These are phyloP conservation scores for Nyctalus aviator DNA, from an alignment of 2,797 vertebrate genomes.

Conservation along the genomic window DNA sequence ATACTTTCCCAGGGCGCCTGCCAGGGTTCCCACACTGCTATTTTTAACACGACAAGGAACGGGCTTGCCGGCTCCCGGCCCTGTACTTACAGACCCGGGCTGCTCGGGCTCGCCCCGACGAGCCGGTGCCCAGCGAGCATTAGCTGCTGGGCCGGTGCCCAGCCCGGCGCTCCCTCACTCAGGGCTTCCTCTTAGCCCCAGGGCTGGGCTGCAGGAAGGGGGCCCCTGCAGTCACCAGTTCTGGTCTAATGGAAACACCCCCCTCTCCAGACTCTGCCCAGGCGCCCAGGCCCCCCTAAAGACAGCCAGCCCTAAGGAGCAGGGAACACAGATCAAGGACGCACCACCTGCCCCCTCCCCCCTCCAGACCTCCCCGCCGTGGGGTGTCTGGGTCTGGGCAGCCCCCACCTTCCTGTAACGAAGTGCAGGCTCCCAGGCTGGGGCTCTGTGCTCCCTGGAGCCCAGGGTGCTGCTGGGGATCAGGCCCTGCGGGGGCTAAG, in stretches of 20 bases:
- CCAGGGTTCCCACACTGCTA: conserved; percentile 79
- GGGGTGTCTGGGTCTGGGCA: not conserved
- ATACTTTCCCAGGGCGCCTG: conserved; percentile 68
- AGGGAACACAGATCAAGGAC: fast-evolving
- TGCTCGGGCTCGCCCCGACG: conserved; percentile 78
- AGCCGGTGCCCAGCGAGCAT: not conserved
- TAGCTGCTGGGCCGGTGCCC: not conserved
- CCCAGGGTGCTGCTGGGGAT: not conserved
- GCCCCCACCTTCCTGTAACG: not conserved
- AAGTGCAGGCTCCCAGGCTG: not conserved
- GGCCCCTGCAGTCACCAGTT: not conserved
- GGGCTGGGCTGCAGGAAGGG: not conserved
- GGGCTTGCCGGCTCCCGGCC: conserved; percentile 53
- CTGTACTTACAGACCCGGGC: conserved; percentile 36
- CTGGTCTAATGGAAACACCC: not conserved
- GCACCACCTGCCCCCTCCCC: fast-evolving
- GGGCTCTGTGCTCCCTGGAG: not conserved
- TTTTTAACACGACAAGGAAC: conserved; percentile 79
- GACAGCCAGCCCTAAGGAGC: not conserved
- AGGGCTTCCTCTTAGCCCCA: not conserved
- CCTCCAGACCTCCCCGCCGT: fast-evolving
- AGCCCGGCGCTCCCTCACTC: conserved; percentile 17
- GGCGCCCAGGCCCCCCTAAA: too few relatives aligned
- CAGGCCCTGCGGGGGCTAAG: not conserved
- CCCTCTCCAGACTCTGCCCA: not conserved